A percentile compares a stretch with the other conserved stretches of the same genome.
These are phyloP conservation scores for Dicentrarchus labrax DNA, from an alignment of 2,113 vertebrate species.

Conservation along the genomic window DNA sequence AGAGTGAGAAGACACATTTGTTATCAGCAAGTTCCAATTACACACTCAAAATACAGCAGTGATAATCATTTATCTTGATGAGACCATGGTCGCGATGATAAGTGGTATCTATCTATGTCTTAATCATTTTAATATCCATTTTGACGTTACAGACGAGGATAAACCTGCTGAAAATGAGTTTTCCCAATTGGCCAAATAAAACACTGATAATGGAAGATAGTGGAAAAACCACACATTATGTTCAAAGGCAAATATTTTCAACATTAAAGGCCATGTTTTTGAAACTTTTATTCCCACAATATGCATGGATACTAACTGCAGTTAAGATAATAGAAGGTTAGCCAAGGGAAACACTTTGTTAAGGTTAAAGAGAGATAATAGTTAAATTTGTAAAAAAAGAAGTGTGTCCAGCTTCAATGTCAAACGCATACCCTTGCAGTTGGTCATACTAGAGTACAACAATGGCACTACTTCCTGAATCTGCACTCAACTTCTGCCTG, in stretches of 20 bases:
- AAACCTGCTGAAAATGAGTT: neutral
- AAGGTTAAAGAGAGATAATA: neutral
- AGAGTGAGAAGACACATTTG: neutral
- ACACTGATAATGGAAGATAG: neutral
- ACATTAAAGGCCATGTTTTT: neutral
- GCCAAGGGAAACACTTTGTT: neutral
- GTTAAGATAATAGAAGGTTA: neutral
- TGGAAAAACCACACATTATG: neutral
- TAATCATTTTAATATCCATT: conserved; percentile 27
- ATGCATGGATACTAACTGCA: neutral
- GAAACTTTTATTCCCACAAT: neutral
- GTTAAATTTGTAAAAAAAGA: too few species aligned
- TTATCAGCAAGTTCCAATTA: conserved; percentile 16
- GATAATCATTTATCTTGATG: conserved; percentile 19
- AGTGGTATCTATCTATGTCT: neutral
- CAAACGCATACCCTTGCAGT: neutral
- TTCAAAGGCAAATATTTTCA: neutral
- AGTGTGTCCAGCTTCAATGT: neutral
- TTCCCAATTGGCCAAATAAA: neutral
- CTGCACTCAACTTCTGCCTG: neutral
- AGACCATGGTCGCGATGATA: neutral
- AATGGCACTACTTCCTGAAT: neutral
- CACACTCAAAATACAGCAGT: neutral
- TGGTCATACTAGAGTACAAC: neutral
- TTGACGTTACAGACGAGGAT: neutral